Evolutionary conservation across 2,888 invertebrate genomes (phyloP).

Genomic region (Laspeyria flexula): DNA sequence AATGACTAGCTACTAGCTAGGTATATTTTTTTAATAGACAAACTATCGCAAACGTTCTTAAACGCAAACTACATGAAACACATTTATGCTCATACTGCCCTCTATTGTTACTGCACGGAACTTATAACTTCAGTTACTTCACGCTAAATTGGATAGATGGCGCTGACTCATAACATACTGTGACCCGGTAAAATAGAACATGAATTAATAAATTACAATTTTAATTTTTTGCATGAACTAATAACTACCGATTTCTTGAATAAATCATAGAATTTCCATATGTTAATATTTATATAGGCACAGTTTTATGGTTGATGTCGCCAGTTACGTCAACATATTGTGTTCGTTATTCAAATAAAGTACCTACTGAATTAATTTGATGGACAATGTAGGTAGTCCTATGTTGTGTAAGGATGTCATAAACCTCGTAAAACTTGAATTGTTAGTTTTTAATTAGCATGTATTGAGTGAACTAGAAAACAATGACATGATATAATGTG

Average conservation of each 20-base stretch:
- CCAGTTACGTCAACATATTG: slow-evolving; percentile 27
- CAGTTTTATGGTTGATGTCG: slow-evolving; percentile 8
- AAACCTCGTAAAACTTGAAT: slow-evolving; percentile 25
- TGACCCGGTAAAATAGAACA: background rate
- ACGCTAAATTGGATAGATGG: slow-evolving; percentile 20
- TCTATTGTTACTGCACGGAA: slow-evolving; percentile 12
- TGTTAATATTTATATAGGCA: slow-evolving; percentile 15
- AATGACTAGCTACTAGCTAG: too few relatives aligned
- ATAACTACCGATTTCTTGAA: background rate
- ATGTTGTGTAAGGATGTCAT: slow-evolving; percentile 12
- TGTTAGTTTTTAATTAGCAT: slow-evolving; percentile 31
- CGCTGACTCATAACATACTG: slow-evolving; percentile 11
- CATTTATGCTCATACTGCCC: slow-evolving; percentile 21
- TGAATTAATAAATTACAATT: background rate
- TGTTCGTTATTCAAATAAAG: slow-evolving; percentile 29
- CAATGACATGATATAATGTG: background rate
- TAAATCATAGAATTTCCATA: slow-evolving; percentile 9
- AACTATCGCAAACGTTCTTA: too few relatives aligned
- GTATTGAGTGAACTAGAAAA: slow-evolving; percentile 6
- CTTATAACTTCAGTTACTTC: slow-evolving; percentile 2
- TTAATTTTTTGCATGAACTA: slow-evolving; percentile 5
- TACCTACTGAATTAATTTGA: slow-evolving; percentile 17
- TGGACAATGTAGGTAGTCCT: slow-evolving; percentile 15
- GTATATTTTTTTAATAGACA: too few relatives aligned
- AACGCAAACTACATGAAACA: too few relatives aligned